Percentiles rank a stretch among this genome's conserved stretches.
These are phyloP conservation scores for Hyperoplus lanceolatus DNA, from an alignment of 2,797 vertebrate genomes.

Conservation along the genomic window DNA sequence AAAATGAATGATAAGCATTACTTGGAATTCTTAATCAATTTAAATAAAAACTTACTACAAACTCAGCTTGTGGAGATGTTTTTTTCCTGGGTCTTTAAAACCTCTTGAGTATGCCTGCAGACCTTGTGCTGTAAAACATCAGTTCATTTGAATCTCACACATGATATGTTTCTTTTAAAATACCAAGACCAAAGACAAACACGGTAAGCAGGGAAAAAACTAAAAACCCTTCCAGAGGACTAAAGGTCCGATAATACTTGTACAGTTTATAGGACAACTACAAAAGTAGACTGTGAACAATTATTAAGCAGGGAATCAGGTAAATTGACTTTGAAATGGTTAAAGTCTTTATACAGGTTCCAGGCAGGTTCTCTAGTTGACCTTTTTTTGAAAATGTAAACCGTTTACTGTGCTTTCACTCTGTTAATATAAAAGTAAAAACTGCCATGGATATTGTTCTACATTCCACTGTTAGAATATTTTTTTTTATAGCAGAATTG, in stretches of 20 bases:
- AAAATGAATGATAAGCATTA: conserved; percentile 11
- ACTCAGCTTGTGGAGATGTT: background rate
- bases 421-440: background rate
- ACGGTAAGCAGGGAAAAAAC: background rate
- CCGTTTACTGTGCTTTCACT: background rate
- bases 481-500: background rate
- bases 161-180: conserved; percentile 30
- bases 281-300: conserved; percentile 16
- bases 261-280: conserved; percentile 2
- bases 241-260: background rate
- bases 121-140: conserved; percentile 5
- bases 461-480: background rate
- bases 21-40: background rate
- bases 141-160: background rate
- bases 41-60: background rate
- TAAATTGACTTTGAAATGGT: conserved; percentile 13
- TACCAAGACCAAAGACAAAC: conserved; percentile 21
- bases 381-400: conserved; percentile 2
- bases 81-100: background rate
- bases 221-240: background rate
- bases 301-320: conserved; percentile 2
- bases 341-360: background rate
- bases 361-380: background rate
- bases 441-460: background rate
- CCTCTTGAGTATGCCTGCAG: conserved; percentile 1